A percentile compares a stretch with the other conserved stretches of the same genome.
Conservation (phyloP, 2,888 invertebrate species). For the Camptogramma bilineatum region DNA sequence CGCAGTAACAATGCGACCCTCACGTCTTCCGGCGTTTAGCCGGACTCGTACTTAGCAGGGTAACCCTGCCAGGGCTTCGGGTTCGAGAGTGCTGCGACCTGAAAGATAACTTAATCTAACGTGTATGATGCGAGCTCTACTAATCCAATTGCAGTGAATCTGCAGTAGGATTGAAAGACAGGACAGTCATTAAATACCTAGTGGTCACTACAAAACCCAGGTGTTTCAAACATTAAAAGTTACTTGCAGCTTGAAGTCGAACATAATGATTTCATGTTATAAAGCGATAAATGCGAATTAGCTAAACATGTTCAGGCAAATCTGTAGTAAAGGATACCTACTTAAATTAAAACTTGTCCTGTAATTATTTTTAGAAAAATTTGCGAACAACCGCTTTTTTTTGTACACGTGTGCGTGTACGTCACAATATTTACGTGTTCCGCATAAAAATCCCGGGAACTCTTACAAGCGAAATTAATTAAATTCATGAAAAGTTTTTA, state of each 20-base stretch:
- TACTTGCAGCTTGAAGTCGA: no score
- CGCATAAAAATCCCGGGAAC: constrained; percentile 49
- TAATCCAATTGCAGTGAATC: constrained; percentile 1
- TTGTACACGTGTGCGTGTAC: constrained; percentile 22
- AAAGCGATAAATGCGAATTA: no score
- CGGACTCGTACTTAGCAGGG: constrained; percentile 60
- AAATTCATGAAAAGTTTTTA: constrained; percentile 56
- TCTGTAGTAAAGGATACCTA: no score
- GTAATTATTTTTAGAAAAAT: background rate
- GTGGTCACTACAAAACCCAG: background rate
- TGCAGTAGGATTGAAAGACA: no score
- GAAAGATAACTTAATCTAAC: constrained; percentile 40
- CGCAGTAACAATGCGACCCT: constrained; percentile 69
- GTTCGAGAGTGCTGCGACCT: constrained; percentile 50
- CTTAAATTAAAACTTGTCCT: no score
- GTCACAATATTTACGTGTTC: constrained; percentile 45
- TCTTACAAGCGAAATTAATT: constrained; percentile 55
- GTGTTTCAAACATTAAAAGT: no score
- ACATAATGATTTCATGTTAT: no score
- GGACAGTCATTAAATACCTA: no score
- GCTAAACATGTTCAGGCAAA: no score
- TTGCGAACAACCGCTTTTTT: background rate
- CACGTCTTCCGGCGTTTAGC: constrained; percentile 71
- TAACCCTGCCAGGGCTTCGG: constrained; percentile 38
- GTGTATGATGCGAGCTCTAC: constrained; percentile 13